These are phyloP conservation scores for Arctopsyche grandis DNA, from an alignment of 1,140 invertebrate genomes.

Conservation along the genomic window DNA sequence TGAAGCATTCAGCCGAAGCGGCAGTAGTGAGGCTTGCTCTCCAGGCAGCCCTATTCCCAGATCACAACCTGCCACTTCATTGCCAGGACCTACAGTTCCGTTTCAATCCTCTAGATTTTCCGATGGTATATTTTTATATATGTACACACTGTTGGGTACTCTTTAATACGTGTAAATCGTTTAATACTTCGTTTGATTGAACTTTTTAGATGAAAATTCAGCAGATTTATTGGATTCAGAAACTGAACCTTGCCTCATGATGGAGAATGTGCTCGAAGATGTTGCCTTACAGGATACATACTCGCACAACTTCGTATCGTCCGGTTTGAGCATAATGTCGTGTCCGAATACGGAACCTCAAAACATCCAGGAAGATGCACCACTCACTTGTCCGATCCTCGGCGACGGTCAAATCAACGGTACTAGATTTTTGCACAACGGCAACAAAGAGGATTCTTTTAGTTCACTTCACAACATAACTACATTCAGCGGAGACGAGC, in stretches of 20 bases:
- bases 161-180: not conserved
- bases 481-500: constrained; percentile 62
- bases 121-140: constrained; percentile 45
- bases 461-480: constrained; percentile 52
- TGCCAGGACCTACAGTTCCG: constrained; percentile 10
- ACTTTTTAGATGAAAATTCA: constrained; percentile 68
- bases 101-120: constrained; percentile 42
- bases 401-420: constrained; percentile 25
- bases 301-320: constrained; percentile 76
- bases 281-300: constrained; percentile 73
- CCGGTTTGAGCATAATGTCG: constrained; percentile 60
- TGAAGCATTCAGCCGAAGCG: constrained; percentile 67
- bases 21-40: constrained; percentile 66
- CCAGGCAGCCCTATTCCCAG: constrained; percentile 60
- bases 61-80: not conserved
- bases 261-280: constrained; percentile 77
- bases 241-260: constrained; percentile 82
- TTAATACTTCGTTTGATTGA: no score
- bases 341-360: constrained; percentile 56
- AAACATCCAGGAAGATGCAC: constrained; percentile 15
- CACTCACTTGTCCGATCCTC: constrained; percentile 9
- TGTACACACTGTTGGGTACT: not conserved
- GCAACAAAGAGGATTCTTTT: constrained; percentile 56
- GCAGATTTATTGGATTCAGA: constrained; percentile 79
- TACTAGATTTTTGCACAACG: constrained; percentile 58